Percentiles rank a stretch among this genome's conserved stretches.
Evolutionary conservation across 2,888 invertebrate species (phyloP).

Genomic region (Incurvaria masculella): DNA sequence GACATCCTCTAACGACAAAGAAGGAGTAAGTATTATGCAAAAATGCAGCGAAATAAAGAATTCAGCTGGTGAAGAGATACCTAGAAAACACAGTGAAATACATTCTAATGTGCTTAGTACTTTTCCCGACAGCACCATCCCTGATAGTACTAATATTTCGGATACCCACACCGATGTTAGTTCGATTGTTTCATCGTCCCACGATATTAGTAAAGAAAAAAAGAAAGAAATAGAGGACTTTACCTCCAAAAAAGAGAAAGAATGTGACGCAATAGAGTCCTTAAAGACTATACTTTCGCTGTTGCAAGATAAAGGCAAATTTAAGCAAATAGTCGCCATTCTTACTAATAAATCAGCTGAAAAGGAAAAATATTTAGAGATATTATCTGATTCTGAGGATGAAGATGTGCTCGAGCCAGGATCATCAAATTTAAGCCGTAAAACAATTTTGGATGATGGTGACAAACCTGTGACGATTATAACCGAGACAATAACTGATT

Average conservation of each 20-base stretch:
- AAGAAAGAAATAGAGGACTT: constrained; percentile 18
- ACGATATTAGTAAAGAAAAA: constrained; percentile 21
- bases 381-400: constrained; percentile 8
- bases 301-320: constrained; percentile 46
- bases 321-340: constrained; percentile 43
- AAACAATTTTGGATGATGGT: constrained; percentile 8
- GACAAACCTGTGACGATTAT: no score
- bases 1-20: no score
- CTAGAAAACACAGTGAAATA: constrained; percentile 21
- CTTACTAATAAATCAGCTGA: constrained; percentile 37
- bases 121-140: constrained; percentile 39
- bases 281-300: constrained; percentile 36
- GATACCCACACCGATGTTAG: constrained; percentile 27
- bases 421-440: constrained; percentile 1
- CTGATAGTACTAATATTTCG: constrained; percentile 37
- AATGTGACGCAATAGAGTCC: constrained; percentile 18
- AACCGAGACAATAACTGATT: no score
- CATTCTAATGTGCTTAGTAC: constrained; percentile 19
- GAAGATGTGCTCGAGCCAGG: constrained; percentile 13
- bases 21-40: no score
- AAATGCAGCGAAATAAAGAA: no score
- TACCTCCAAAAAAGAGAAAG: constrained; percentile 9
- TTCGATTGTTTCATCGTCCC: constrained; percentile 30
- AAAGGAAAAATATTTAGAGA: constrained; percentile 36
- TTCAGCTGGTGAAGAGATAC: no score